phyloP scores from a whole-genome alignment of 2,797 vertebrate species.

The Acanthis flammea region DNA sequence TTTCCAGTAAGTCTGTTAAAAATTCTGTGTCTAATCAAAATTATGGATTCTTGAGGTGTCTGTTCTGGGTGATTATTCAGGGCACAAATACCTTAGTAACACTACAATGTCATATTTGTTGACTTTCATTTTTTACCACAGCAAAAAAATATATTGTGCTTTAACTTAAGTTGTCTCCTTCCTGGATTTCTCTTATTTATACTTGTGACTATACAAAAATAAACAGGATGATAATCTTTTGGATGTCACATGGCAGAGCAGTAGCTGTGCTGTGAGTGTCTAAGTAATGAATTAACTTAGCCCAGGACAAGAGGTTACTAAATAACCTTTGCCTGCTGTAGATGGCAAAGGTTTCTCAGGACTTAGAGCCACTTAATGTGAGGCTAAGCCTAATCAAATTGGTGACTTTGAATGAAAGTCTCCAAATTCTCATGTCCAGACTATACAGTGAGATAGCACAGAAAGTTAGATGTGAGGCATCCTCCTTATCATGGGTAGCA shows the following conservation, averaged over 20 bases:
- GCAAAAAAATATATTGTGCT: not conserved
- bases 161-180: not conserved
- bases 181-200: not conserved
- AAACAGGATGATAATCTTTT: not conserved
- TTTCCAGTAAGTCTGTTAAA: not conserved
- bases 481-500: not conserved
- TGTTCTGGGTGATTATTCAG: not conserved
- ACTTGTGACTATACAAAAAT: not conserved
- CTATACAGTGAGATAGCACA: slow-evolving; percentile 31
- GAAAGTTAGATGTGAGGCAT: not conserved
- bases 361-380: not conserved
- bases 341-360: not conserved
- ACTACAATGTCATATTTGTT: not conserved
- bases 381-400: not conserved
- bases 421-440: not conserved
- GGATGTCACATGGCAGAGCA: not conserved
- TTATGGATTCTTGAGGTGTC: not conserved
- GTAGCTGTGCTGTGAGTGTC: not conserved
- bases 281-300: not conserved
- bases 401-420: not conserved
- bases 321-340: not conserved
- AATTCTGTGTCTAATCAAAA: not conserved
- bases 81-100: not conserved
- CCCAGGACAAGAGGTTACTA: not conserved
- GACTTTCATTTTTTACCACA: not conserved